These are phyloP conservation scores for Pseudolaguvia tuberculata DNA, from an alignment of 2,113 vertebrate species.

Conservation along the genomic window DNA sequence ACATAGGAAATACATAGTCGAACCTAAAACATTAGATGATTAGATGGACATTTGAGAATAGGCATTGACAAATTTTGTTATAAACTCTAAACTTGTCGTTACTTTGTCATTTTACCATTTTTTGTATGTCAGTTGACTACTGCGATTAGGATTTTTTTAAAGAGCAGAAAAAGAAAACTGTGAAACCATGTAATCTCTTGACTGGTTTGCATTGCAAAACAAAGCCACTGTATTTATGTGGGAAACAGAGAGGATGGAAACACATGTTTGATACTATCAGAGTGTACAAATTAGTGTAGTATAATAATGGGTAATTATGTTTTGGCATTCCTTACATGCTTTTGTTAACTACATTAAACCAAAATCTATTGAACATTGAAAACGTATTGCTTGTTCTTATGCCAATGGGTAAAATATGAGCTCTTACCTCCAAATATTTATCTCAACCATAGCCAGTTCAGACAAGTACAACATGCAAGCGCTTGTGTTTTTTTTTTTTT, in stretches of 20 bases:
- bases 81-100: constrained; percentile 4
- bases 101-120: too few species aligned
- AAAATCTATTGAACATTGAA: constrained; percentile 58
- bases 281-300: constrained; percentile 65
- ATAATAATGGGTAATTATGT: constrained; percentile 72
- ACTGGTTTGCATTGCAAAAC: constrained; percentile 46
- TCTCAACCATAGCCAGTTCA: constrained; percentile 14
- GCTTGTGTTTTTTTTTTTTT: neutral
- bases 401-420: neutral
- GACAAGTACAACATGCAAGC: neutral
- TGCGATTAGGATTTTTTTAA: constrained; percentile 2
- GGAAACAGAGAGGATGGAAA: constrained; percentile 40
- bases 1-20: neutral
- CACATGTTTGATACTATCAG: constrained; percentile 61
- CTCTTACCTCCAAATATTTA: constrained; percentile 5
- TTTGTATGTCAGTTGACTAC: constrained; percentile 14
- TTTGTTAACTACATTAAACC: constrained; percentile 66
- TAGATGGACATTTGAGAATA: neutral
- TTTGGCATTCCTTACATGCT: constrained; percentile 66
- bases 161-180: constrained; percentile 14
- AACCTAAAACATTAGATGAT: neutral
- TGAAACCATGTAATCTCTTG: constrained; percentile 10
- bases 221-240: constrained; percentile 56
- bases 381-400: constrained; percentile 30
- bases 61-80: neutral